Evolutionary conservation across 1,140 invertebrate genomes (phyloP).

Genomic region (Tetraneura akinire): DNA sequence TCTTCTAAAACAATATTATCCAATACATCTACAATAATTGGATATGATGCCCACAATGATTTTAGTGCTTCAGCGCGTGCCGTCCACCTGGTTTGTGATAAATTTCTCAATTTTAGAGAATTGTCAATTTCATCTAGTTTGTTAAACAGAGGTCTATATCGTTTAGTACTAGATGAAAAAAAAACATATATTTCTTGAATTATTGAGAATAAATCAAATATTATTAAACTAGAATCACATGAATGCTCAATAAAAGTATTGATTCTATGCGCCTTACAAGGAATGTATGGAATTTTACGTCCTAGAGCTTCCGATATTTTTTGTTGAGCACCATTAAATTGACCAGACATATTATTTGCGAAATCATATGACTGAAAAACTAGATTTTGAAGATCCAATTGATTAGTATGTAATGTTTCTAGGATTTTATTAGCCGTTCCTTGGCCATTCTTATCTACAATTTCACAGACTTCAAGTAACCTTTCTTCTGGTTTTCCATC

Average conservation of each 20-base stretch:
- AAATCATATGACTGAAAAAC: constrained; percentile 44
- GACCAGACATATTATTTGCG: constrained; percentile 32
- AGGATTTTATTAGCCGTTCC: background rate
- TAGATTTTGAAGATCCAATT: constrained; percentile 4
- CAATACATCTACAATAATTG: constrained; percentile 24
- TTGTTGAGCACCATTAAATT: constrained; percentile 40
- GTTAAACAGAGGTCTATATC: constrained; percentile 13
- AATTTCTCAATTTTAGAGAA: constrained; percentile 8
- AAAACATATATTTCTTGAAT: constrained; percentile 31
- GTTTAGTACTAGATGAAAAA: constrained; percentile 34
- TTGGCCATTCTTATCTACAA: constrained; percentile 7
- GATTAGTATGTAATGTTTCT: background rate
- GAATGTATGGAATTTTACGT: constrained; percentile 36
- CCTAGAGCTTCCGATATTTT: constrained; percentile 12
- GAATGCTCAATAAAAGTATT: constrained; percentile 29
- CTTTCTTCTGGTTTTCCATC: background rate
- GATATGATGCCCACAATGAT: background rate
- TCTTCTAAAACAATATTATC: constrained; percentile 22
- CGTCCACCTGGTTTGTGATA: constrained; percentile 44
- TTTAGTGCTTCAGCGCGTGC: constrained; percentile 18
- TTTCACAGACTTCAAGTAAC: constrained; percentile 1
- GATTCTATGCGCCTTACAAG: constrained; percentile 38
- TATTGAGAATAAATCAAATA: constrained; percentile 4
- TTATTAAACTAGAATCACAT: constrained; percentile 24
- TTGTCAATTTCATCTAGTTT: constrained; percentile 22